Base-by-base conservation (phyloP, 2,797 vertebrate genomes). In the Buceros bicornis region DNA sequence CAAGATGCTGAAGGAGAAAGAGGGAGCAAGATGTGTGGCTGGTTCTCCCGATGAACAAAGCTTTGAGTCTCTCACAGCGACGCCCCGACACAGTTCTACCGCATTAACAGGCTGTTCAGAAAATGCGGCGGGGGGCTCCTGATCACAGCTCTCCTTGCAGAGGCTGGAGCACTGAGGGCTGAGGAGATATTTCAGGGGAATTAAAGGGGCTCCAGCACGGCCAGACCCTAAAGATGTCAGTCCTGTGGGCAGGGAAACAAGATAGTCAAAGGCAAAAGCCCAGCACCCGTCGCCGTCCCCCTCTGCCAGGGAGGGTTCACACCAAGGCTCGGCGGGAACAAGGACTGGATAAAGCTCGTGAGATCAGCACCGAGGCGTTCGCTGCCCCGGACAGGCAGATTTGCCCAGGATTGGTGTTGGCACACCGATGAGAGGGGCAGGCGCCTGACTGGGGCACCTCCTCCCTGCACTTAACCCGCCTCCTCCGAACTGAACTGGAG, bases 331-430 rank as follows among this genome's bases (percentile, higher is more conserved):
- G 10, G 37, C 37, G 37, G 37, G 48, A 48, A 48, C 19, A 48
- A 62, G 57, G 43, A 10, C 29, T 3, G 40, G 51, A 11, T 15
- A 15, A 77, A 72, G 42, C 58, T 61, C 53, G 3, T 9, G 47
- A 50, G 51, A 31, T 11, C 4, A 2, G 0, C 2, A 26, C 5
- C 0, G 5, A 87, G 47, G 42, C 0, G 1, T 20, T 37, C 61
- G 25, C 45, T 71, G 35, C 81, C 11, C 1, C 0, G 56, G 37
- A 29, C 5, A 19, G 31, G 48, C 5, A 8, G n/a, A 0, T 66
- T 20, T 35, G 31, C 66, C 62, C 82, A 16, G 33, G 48, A n/a
- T 4, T 4, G 11, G 15, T 11, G 26, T 22, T 0, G 4, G 56
- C 17, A 64, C 25, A 28, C 1, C 18, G 3, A 2, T 7, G 71